Base-by-base conservation (phyloP, 2,797 vertebrate species). In the Anguilla megastoma region DNA sequence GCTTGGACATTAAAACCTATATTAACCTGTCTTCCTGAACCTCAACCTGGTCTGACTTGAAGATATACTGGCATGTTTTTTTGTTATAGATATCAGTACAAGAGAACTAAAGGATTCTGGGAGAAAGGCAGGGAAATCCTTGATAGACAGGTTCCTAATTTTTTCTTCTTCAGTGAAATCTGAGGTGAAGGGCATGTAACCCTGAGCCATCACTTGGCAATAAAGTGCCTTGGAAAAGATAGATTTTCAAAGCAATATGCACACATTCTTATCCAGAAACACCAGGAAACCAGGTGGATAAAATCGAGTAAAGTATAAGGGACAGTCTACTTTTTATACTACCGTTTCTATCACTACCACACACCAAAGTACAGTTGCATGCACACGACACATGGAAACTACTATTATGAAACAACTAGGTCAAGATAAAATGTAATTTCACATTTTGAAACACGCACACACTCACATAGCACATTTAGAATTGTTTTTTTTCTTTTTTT, bases 1-100 rank as follows among this genome's bases (percentile, higher is more conserved):
- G 76, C 30, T 5, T 84, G 86, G 79, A 66, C 79, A 84, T 66
- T 56, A 69, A 60, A 87, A 82, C 74, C 52, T 84, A 27, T 80
- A 52, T 86, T 86, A 84, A 41, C n/a, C 12, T 71, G 63, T 66
- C 56, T 83, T 50, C 79, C 54, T 48, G n/a, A 66, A 84, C 79
- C 54, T 63, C 45, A 66, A 84, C 52, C 24, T 71, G 21, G 63
- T 85, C 3, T 84, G 52, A 48, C 27, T 48, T n/a, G 30, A 89
- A 27, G 60, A 84, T 87, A 52, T 76, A 56, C 60, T 54, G 33
- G 69, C 86, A 86, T 71, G 79, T 71, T 84, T 71, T 84, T 74
- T 86, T 83, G 76, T 66, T 85, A 84, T 48, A 58, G 60, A 86
- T 54, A 36, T 9, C 14, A 30, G 24, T 45, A 33, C 71, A 88